phyloP scores from a whole-genome alignment of 2,888 invertebrate genomes.

The Palloptera scutellata region DNA sequence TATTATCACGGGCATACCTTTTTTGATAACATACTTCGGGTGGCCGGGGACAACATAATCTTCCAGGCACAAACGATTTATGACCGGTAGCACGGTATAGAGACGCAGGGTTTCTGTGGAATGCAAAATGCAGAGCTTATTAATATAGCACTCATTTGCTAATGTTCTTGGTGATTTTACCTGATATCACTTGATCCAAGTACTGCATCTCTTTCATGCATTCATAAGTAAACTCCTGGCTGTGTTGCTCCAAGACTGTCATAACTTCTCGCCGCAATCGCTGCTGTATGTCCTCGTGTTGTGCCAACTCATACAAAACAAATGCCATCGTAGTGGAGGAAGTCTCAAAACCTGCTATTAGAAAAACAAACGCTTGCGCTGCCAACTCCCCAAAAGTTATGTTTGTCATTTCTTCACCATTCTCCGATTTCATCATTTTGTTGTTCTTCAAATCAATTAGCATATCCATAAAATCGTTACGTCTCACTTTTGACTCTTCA shows the following conservation, averaged over 20 bases:
- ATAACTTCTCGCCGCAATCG: constrained; percentile 57
- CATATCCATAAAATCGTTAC: constrained; percentile 67
- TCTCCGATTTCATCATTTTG: constrained; percentile 44
- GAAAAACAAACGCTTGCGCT: constrained; percentile 53
- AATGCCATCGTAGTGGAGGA: constrained; percentile 70
- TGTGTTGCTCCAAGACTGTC: constrained; percentile 54
- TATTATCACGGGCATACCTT: constrained; percentile 67
- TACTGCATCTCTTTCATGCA: constrained; percentile 65
- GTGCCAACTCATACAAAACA: constrained; percentile 49
- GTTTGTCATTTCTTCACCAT: constrained; percentile 46
- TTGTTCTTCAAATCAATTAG: constrained; percentile 62
- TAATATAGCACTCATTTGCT: constrained; percentile 17
- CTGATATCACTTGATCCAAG: constrained; percentile 65
- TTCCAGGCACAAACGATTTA: constrained; percentile 66
- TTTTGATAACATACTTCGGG: constrained; percentile 66
- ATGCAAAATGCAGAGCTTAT: background rate
- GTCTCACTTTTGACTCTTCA: constrained; percentile 54
- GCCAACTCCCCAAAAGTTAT: constrained; percentile 50
- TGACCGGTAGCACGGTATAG: constrained; percentile 66
- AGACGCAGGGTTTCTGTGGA: constrained; percentile 65
- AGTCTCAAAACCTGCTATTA: constrained; percentile 69
- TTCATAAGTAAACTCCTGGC: constrained; percentile 64
- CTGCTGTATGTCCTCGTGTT: constrained; percentile 45
- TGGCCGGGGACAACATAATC: constrained; percentile 66
- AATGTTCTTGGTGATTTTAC: constrained; percentile 50